These are phyloP conservation scores for Orchesella cincta DNA, from an alignment of 1,140 invertebrate species.

Conservation along the genomic window DNA sequence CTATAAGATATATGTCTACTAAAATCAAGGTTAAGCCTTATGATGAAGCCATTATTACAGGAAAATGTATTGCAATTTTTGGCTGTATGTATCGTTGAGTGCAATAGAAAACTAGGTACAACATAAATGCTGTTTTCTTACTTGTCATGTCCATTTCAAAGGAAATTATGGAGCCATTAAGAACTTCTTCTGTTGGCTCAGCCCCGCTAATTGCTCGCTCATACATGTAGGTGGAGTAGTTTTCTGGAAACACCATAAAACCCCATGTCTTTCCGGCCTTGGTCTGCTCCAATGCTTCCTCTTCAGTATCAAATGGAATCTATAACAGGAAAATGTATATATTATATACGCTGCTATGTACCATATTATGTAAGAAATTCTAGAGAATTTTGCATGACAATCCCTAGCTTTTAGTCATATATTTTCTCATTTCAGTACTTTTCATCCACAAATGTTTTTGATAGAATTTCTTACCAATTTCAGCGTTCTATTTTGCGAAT, in stretches of 20 bases:
- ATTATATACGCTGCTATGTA: not conserved
- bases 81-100: too few species aligned
- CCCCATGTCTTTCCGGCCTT: slow-evolving; percentile 78
- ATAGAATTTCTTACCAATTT: slow-evolving; percentile 28
- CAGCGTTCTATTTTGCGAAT: slow-evolving; percentile 3
- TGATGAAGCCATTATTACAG: too few species aligned
- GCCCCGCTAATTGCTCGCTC: slow-evolving; percentile 30
- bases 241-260: slow-evolving; percentile 76
- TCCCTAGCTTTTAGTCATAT: not conserved
- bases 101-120: too few species aligned
- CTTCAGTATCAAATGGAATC: slow-evolving; percentile 65
- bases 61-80: too few species aligned
- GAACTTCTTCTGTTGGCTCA: slow-evolving; percentile 30
- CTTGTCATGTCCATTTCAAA: slow-evolving; percentile 42
- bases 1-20: too few species aligned
- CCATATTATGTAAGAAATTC: not conserved
- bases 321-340: slow-evolving; percentile 55
- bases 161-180: slow-evolving; percentile 30
- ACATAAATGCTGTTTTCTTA: too few species aligned
- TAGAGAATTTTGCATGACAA: not conserved
- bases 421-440: not conserved
- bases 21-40: too few species aligned
- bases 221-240: slow-evolving; percentile 66
- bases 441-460: not conserved
- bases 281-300: slow-evolving; percentile 71